Conservation (phyloP, 1,140 invertebrate genomes). For the Leptopilina boulardi region DNA sequence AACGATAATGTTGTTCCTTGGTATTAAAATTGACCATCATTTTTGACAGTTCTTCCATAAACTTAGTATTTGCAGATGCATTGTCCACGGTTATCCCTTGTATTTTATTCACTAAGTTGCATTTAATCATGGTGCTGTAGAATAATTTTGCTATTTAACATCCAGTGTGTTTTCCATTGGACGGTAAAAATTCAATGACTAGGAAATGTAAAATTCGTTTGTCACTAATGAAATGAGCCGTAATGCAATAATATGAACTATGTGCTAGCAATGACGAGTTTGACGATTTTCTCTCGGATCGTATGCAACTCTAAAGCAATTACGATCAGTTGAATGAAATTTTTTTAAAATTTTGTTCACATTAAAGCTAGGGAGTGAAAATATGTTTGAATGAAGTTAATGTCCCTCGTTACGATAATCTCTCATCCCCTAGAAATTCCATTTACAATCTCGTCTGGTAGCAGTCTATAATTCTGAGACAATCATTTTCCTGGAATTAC, state of each 20-base stretch:
- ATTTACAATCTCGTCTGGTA: background rate
- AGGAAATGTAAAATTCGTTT: background rate
- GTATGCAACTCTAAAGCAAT: too few relatives aligned
- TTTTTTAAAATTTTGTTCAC: too few relatives aligned
- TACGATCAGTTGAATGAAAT: too few relatives aligned
- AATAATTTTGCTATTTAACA: background rate
- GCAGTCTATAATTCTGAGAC: constrained; percentile 13
- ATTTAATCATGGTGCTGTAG: too few relatives aligned
- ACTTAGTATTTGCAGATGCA: too few relatives aligned
- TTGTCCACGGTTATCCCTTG: too few relatives aligned
- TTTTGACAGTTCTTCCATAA: too few relatives aligned
- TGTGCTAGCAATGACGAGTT: background rate
- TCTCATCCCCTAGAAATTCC: background rate
- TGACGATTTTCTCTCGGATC: too few relatives aligned
- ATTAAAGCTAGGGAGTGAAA: background rate
- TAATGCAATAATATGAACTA: background rate
- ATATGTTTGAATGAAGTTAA: background rate
- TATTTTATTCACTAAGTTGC: too few relatives aligned
- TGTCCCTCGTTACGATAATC: background rate
- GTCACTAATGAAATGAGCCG: background rate
- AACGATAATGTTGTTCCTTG: too few relatives aligned
- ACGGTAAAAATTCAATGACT: background rate
- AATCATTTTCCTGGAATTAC: constrained; percentile 9
- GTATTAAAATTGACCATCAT: too few relatives aligned
- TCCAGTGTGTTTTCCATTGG: background rate